Base-by-base conservation (phyloP, 2,888 invertebrate species). In the Limenitis camilla region DNA sequence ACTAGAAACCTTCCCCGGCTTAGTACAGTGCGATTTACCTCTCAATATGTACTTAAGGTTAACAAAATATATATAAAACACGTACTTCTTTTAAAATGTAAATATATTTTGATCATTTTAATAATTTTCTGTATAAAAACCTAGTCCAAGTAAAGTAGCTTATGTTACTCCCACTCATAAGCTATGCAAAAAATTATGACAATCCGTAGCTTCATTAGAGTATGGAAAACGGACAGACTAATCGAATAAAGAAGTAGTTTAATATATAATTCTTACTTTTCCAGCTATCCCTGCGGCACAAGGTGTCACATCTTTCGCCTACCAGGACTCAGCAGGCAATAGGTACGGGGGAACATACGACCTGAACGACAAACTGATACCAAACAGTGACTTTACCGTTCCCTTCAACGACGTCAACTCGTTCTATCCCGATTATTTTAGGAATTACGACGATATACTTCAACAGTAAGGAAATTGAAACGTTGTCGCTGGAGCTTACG, bases 311-410 rank as follows among this genome's bases (percentile, higher is more conserved):
- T 75, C 72, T 6, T 85, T 65, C 66, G 65, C 81, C 1, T 84
- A 75, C 61, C 73, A 76, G 63, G 86, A 85, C 62, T 71, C 84
- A 2, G 33, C 70, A 5, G 87, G 87, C 58, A 74, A 77, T 65
- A 83, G 82, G 81, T 83, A 83, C 69, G 79, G 78, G 59, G 85
- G 84, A 27, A 80, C 80, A 52, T 86, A 78, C 67, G 73, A 69
- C 40, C 60, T 79, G 27, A 68, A 66, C 52, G 72, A 77, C 67
- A 77, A 75, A 52, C 62, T 65, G 54, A 54, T 59, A 5, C 59
- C 56, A 10, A 62, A 58, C 42, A 44, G 49, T 38, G 62, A 55
- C 9, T 58, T 61, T 51, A 48, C 47, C n/a, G 40, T 44, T 31
- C 58, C 59, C 28, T 67, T 67, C 50, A 69, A 69, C 41, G 65